Base-by-base conservation (phyloP, 2,888 invertebrate species). In the Agrotis segetum region DNA sequence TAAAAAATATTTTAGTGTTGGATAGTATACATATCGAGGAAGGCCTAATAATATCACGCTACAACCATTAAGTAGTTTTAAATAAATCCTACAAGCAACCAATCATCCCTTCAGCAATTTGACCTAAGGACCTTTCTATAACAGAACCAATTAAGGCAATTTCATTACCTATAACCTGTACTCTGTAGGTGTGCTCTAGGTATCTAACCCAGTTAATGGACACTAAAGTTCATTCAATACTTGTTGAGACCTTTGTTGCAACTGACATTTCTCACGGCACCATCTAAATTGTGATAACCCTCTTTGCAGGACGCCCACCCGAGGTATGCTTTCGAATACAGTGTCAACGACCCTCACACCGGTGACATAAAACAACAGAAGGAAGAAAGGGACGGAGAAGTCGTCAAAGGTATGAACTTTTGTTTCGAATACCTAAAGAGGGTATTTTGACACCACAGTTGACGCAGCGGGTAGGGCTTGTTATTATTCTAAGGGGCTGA, bases 311-410 rank as follows among this genome's bases (percentile, higher is more conserved):
- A 97, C 88, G 96, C 97, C 68, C 97, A 97, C 92, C 97, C 97
- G 14, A 95, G 97, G 67, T 98, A 98, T 91, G 97, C 97, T 19
- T 98, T 97, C 89, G 97, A 98, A 90, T 98, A 98, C 89, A 96
- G 96, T 69, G 98, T 98, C 14, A 97, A 98, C 88, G 98, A 98
- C 91, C 97, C 97, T 17, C 97, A 97, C 92, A 98, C 98, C 1
- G 97, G 98, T 61, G 98, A 98, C 87, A 96, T 97, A 77, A 98
- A 98, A 88, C 97, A 97, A 84, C 98, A 98, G 90, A 97, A 97
- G 85, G 98, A 98, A 90, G 97, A 97, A 87, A 96, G 98, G 17
- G 97, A 97, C 79, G 98, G 98, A 2, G 98, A 98, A 88, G 97
- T 97, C 50, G 98, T 98, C 34, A 97, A 96, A 91, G 98, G 98